Evolutionary conservation across 2,113 vertebrate genomes (phyloP), one percentile per base, ranked within the genome.

Genomic region (Malurus cyaneus): DNA sequence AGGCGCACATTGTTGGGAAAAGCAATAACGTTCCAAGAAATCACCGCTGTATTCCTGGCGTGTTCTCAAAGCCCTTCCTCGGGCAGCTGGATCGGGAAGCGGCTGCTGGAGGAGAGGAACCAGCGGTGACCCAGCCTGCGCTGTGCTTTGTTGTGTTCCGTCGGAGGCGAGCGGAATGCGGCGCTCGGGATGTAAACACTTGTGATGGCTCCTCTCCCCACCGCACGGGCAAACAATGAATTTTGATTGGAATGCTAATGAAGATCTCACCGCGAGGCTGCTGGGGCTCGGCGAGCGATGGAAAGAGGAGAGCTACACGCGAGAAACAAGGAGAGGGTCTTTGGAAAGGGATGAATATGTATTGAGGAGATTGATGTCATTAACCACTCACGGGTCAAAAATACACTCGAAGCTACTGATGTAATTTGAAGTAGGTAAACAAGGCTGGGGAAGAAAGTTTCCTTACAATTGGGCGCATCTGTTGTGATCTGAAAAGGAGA

Each of bases 181-280:
- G 88, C 36, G 88, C 36, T 73, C 19, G 28, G 47, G 59, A 56
- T 54, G 96, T 96, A 96, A 95, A 96, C 94, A 88, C 88, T 96
- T 83, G 60, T 80, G 88, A 44, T 77, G 92, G 91, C 86, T 91
- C 76, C 24, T 83, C 88, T 93, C 92, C 86, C 56, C 44, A 2
- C 92, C 54, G 24, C 66, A 9, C 73, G n/a, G 74, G 86, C 92
- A 88, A 90, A 88, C 80, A 77, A 90, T 88, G 92, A 72, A 88
- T 84, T 92, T 94, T 80, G 88, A 86, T 96, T 91, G 24, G 88
- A 74, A 95, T 96, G 96, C 92, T 94, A 93, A 95, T 96, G 92
- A 93, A 94, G 67, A 94, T 77, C 88, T 96, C 72, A 9, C 86
- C 74, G 50, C 11, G 23, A 61, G 73, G 92, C 79, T 94, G 88